Conservation (phyloP, 1,140 invertebrate species). For the Trachymyrmex cornetzi region DNA sequence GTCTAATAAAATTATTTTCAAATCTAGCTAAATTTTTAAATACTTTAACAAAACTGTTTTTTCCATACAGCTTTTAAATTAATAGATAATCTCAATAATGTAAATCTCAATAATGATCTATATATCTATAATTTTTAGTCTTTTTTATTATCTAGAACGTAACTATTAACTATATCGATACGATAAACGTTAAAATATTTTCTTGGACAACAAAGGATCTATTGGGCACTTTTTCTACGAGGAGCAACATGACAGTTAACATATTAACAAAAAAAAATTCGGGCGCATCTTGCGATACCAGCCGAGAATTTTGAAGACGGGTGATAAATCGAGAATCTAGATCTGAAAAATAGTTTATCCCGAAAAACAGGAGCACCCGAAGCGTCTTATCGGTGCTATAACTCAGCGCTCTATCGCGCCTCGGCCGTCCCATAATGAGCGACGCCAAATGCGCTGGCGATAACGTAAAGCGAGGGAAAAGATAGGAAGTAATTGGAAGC, state of each 20-base stretch:
- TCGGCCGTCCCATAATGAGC: constrained; percentile 69
- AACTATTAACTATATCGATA: not conserved
- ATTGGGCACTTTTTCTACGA: not conserved
- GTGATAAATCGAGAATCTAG: constrained; percentile 37
- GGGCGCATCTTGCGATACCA: not conserved
- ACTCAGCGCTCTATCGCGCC: constrained; percentile 75
- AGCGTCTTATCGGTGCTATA: constrained; percentile 75
- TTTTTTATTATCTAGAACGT: not conserved
- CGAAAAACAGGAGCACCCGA: constrained; percentile 9
- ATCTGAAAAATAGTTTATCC: constrained; percentile 66
- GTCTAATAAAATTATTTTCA: too few relatives aligned
- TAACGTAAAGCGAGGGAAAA: constrained; percentile 70
- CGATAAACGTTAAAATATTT: constrained; percentile 13
- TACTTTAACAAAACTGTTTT: too few relatives aligned
- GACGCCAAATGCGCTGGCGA: constrained; percentile 69
- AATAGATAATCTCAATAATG: too few relatives aligned
- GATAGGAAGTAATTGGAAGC: constrained; percentile 74
- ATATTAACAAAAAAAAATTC: constrained; percentile 26
- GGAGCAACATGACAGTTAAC: constrained; percentile 13
- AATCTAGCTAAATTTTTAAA: too few relatives aligned
- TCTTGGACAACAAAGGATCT: not conserved
- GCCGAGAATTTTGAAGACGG: constrained; percentile 36
- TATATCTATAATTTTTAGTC: not conserved
- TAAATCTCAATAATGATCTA: not conserved
- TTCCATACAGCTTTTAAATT: not conserved